Base-by-base conservation (phyloP, 2,888 invertebrate species). In the Gibbula magus region DNA sequence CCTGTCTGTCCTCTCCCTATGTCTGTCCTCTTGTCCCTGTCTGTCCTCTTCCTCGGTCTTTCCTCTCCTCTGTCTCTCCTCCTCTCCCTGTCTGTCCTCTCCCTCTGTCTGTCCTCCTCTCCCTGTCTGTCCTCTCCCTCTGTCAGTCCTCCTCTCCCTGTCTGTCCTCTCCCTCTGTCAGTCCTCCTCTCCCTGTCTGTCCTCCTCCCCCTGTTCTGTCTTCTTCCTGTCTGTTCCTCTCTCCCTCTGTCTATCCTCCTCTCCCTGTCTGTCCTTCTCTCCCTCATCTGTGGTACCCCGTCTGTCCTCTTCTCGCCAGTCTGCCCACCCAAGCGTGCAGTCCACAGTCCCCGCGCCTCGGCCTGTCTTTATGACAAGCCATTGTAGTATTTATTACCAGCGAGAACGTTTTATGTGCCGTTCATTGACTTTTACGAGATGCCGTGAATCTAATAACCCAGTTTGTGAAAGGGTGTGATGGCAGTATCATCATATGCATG, bases 331-430 rank as follows among this genome's bases (percentile, higher is more conserved):
- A 13, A 61, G 29, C 61, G 45, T 45, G 45, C 45, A 45, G 45
- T 61, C 22, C 61, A 61, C 61, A 22, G 61, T 18, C 7, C 25
- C 61, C 18, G 29, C 29, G 25, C 61, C 61, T 13, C 29, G 25
- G 61, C 13, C 61, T 61, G 45, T 45, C 45, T 45, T 45, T 45
- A 45, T 45, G 45, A 16, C 61, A 61, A 18, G 25, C 61, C 61
- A 61, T 22, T 61, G 61, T 61, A 61, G 22, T 29, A 16, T 70
- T 70, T 70, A 70, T 35, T 20, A 35, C 70, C 70, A 32, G 13
- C 70, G 70, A 70, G 70, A 35, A 70, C 70, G 70, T 39, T 70
- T 70, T 70, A 70, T 70, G 70, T 20, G 70, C 70, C 70, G n/a
- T 70, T 70, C 70, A 70, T 70, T 70, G 32, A 70, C 70, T 70